phyloP scores from a whole-genome alignment of 1,140 invertebrate genomes.

The Caenorhabditis inopinata region DNA sequence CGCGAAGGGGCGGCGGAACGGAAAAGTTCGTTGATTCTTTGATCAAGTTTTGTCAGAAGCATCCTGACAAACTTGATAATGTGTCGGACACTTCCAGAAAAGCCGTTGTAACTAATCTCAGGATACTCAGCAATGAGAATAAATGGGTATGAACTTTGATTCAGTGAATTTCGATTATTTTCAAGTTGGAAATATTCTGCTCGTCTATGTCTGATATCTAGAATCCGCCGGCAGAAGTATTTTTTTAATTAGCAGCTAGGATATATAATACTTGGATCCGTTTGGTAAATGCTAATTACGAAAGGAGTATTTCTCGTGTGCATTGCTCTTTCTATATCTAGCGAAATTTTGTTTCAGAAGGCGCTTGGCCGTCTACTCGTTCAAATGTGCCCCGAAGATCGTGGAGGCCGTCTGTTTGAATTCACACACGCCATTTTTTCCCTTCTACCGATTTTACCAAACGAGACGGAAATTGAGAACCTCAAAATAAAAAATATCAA shows the following conservation, averaged over 20 bases:
- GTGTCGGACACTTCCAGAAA: neutral
- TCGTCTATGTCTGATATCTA: too few relatives aligned
- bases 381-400: slow-evolving; percentile 14
- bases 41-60: neutral
- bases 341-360: neutral
- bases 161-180: too few relatives aligned
- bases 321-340: neutral
- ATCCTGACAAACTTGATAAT: neutral
- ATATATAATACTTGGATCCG: too few relatives aligned
- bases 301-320: too few relatives aligned
- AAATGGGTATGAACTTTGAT: too few relatives aligned
- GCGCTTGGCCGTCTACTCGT: neutral
- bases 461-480: neutral
- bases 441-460: neutral
- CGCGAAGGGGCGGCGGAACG: neutral
- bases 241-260: too few relatives aligned
- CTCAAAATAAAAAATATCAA: neutral
- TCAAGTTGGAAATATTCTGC: too few relatives aligned
- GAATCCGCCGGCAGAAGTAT: too few relatives aligned
- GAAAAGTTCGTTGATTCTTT: neutral
- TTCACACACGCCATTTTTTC: neutral
- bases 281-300: too few relatives aligned
- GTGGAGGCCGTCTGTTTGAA: neutral
- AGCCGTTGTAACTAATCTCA: neutral
- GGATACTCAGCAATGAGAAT: neutral